Evolutionary conservation across 2,888 invertebrate species (phyloP).

Genomic region (Noctua pronuba): DNA sequence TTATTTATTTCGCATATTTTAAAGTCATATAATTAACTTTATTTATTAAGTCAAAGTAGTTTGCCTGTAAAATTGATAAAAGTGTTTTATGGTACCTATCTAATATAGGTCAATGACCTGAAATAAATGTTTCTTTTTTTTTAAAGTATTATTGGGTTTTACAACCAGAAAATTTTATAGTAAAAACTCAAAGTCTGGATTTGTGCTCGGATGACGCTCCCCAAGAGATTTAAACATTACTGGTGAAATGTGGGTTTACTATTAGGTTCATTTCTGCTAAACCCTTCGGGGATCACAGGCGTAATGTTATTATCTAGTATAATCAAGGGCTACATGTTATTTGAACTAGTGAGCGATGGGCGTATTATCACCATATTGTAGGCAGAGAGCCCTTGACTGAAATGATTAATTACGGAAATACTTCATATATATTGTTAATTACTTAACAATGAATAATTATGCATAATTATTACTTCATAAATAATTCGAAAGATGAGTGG

Average conservation of each 20-base stretch:
- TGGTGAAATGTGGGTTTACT: too few relatives aligned
- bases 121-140: too few relatives aligned
- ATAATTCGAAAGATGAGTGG: not conserved
- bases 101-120: too few relatives aligned
- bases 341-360: slow-evolving; percentile 16
- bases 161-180: not conserved
- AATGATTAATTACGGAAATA: slow-evolving; percentile 29
- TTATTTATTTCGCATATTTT: too few relatives aligned
- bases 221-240: not conserved
- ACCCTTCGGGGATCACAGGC: not conserved
- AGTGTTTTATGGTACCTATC: too few relatives aligned
- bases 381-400: slow-evolving; percentile 1
- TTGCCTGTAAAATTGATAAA: too few relatives aligned
- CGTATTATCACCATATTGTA: slow-evolving; percentile 13
- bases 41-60: too few relatives aligned
- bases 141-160: not conserved
- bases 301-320: not conserved
- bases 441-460: slow-evolving; percentile 10
- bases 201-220: not conserved
- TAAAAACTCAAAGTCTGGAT: not conserved
- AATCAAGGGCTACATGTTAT: slow-evolving; percentile 1
- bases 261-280: not conserved
- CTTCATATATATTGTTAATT: not conserved
- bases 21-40: too few relatives aligned
- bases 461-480: not conserved